A percentile compares a stretch with the other conserved stretches of the same genome.
Conservation (phyloP, 2,888 invertebrate genomes). For the Diaperis boleti region DNA sequence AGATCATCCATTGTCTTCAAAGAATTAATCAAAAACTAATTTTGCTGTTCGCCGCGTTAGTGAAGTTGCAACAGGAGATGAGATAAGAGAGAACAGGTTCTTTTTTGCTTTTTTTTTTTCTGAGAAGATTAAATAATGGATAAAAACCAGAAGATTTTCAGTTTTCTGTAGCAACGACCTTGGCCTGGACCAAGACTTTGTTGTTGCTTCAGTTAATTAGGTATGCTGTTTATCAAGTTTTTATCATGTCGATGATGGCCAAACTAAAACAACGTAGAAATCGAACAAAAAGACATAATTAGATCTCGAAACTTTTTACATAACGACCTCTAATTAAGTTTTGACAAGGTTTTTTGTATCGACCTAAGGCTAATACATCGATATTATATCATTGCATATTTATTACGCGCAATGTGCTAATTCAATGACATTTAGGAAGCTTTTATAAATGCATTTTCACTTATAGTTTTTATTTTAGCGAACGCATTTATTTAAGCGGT, state of each 20-base stretch:
- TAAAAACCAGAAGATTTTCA: background rate
- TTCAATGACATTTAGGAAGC: constrained; percentile 31
- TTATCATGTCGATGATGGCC: no score
- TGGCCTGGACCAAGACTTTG: constrained; percentile 2
- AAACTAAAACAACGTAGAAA: no score
- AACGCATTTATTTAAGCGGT: constrained; percentile 8
- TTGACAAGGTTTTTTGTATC: constrained; percentile 5
- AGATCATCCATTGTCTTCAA: constrained; percentile 1
- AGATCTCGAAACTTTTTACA: background rate
- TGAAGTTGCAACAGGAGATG: background rate
- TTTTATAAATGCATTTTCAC: constrained; percentile 29
- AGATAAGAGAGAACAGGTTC: constrained; percentile 1
- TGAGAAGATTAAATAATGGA: constrained; percentile 8
- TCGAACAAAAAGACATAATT: no score
- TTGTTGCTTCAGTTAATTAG: background rate
- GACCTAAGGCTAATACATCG: constrained; percentile 1
- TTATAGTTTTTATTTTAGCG: background rate
- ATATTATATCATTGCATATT: constrained; percentile 24
- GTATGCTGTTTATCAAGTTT: constrained; percentile 15
- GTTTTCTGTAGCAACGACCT: constrained; percentile 7
- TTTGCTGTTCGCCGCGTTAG: background rate
- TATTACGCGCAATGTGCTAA: constrained; percentile 19
- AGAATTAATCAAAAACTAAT: background rate
- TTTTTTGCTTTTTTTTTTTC: background rate
- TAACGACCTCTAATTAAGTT: constrained; percentile 13